Base-by-base conservation (phyloP, 2,113 vertebrate genomes). In the Chloebia gouldiae region DNA sequence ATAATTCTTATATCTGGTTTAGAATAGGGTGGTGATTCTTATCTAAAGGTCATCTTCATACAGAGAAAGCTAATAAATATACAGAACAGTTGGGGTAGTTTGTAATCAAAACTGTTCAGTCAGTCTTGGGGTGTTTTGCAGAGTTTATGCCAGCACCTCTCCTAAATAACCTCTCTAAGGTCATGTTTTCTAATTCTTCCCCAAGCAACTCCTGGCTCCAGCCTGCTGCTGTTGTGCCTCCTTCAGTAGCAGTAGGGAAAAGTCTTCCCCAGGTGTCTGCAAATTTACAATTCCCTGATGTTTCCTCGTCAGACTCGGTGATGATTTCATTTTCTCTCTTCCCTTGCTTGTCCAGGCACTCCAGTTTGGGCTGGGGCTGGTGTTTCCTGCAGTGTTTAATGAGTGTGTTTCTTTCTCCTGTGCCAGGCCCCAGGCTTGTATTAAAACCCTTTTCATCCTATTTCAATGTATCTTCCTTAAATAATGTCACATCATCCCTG, bases 401-500 rank as follows among this genome's bases (percentile, higher is more conserved):
- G 72, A 94, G 33, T 3, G 18, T 47, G 12, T 86, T 82, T 79
- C 70, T 7, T 75, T 95, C 80, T 73, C 88, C 50, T 42, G 39
- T 49, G 54, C 90, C 85, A 66, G 50, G 60, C 89, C 90, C 84
- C 65, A 83, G 64, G 71, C 81, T 96, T 75, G 54, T 60, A 60
- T 84, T 81, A 79, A 93, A 94, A 33, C 84, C 59, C 51, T 90
- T 77, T 95, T 92, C 75, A 47, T 94, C 89, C 88, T 54, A 20
- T 54, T 86, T 73, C 83, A 88, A 56, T 64, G 42, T 56, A 78
- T 92, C 56, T 85, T 84, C 76, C 65, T 86, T 93, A 90, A 96
- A 92, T 81, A 90, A 82, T 27, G 56, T 86, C 79, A 49, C 85
- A 64, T 94, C 92, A 86, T 97, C 91, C 85, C 82, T 10, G 22